Evolutionary conservation across 2,113 vertebrate genomes (phyloP), one percentile per base, ranked within the genome.

Genomic region (Sphaerodactylus townsendi): DNA sequence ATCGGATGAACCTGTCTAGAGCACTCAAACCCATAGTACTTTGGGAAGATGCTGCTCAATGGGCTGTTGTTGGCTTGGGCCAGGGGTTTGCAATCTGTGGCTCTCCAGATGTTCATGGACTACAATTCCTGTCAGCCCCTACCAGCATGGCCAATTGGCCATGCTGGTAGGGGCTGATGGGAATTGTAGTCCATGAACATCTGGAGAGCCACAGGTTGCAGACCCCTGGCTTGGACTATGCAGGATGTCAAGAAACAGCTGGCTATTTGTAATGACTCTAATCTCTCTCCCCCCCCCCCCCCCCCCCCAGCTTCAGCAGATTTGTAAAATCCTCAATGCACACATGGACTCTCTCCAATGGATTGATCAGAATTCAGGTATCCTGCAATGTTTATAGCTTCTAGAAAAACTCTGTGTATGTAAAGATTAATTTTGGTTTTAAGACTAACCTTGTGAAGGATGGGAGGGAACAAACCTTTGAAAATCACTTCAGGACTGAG

Each of bases 301-400:
- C 70, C 21, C 66, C 80, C 50, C 21, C 5, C 23, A 98, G 92
- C 98, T 99, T 75, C 98, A 99, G 93, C 98, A 99, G 92, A 99
- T 99, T 92, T 99, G 98, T 93, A 99, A 99, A 93, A 99, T 99
- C 77, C 90, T 99, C 84, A 99, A 99, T 3, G 98, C 98, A 0
- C 98, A 99, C 94, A 98, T 99, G 98, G 98, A 99, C 93, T 99
- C 98, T 0, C 93, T 99, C 84, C 98, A 99, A 93, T 99, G 99
- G 99, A 96, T 99, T 1, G 98, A 99, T 79, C 98, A 99, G 93
- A 99, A 98, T 88, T 98, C 98, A 13, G 97, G 97, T 95, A 93
- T 86, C 94, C 4, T 2, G 37, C 0, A 0, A 37, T 73, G 28
- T 14, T 75, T 39, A 71, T 66, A 39, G 25, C 50, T 73, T 68